phyloP scores from a whole-genome alignment of 2,113 vertebrate species.

The Propithecus coquereli region DNA sequence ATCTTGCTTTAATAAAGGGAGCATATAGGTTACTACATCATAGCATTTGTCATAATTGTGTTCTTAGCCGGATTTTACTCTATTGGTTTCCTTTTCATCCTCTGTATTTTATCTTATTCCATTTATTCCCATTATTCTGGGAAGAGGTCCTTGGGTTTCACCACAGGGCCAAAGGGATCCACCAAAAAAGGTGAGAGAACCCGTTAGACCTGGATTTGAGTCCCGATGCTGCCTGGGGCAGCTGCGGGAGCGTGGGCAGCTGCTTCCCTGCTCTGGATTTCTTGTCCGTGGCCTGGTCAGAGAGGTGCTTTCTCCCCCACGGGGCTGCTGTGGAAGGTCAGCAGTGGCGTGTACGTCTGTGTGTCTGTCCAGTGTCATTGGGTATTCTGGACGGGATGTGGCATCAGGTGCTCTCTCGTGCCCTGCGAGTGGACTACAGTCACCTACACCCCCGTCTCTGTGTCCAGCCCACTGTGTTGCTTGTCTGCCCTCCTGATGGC shows the following conservation, averaged over 20 bases:
- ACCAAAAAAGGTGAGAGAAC: not conserved
- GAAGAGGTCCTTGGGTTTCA: rapidly evolving
- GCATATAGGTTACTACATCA: rapidly evolving
- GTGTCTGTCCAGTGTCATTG: not conserved
- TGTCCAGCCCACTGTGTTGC: rapidly evolving
- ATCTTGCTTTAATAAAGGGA: not conserved
- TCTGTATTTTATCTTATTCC: not conserved
- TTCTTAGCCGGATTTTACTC: not conserved
- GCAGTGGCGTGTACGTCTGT: not conserved
- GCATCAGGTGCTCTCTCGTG: not conserved
- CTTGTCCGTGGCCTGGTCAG: not conserved
- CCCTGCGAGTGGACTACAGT: not conserved
- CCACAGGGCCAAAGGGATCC: not conserved
- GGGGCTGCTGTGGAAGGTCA: not conserved
- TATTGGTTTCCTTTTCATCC: not conserved
- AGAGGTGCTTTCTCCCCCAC: not conserved
- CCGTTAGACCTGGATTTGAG: rapidly evolving
- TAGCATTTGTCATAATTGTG: not conserved
- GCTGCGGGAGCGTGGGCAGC: not conserved
- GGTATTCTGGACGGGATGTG: not conserved
- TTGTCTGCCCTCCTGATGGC: not conserved
- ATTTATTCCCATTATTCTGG: not conserved
- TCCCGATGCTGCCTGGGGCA: too few species aligned
- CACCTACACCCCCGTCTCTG: not conserved
- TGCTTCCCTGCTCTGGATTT: not conserved